Base-by-base conservation (phyloP, 2,888 invertebrate genomes). In the Acleris emargana region DNA sequence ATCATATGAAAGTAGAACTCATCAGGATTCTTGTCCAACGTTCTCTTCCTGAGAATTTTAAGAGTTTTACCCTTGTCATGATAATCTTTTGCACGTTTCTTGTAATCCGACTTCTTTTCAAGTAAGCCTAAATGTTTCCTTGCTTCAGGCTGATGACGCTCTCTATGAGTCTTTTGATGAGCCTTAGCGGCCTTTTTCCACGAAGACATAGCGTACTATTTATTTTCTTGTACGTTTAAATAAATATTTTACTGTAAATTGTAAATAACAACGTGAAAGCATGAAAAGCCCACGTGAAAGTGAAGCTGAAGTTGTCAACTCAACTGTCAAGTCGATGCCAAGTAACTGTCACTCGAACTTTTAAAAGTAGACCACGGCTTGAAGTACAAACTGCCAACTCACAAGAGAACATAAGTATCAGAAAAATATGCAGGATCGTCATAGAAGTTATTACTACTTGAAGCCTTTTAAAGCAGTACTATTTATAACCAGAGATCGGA, bases 1-100 rank as follows among this genome's bases (percentile, higher is more conserved):
- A 98, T 95, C 99, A 99, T 99, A 81, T 99, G 98, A 90, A 97
- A 98, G 85, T 99, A 97, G 89, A 99, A 99, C 86, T 99, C 99
- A 95, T 99, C 99, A 1, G 99, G 98, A 92, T 99, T 99, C 83
- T 96, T 97, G 81, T 98, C 96, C 22, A 97, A 88, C 0, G 98
- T 99, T 67, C 97, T 94, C 82, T 96, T 96, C 64, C 96, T 95
- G 61, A 99, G 87, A 32, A 96, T 84, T 81, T 97, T 97, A 1
- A 99, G 83, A 0, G 97, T 96, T 64, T 95, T 94, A 63, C 97
- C 95, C 81, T 99, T 99, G 67, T 95, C 94, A 81, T 97, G 96
- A 71, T 94, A 96, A 85, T 98, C 96, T 64, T 93, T 93, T 0
- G 97, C 96, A 54, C 98, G 93, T 67, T 93, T 89, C 69, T 95